Base-by-base conservation (phyloP, 1,140 invertebrate species). In the Mesaphorura yosii region DNA sequence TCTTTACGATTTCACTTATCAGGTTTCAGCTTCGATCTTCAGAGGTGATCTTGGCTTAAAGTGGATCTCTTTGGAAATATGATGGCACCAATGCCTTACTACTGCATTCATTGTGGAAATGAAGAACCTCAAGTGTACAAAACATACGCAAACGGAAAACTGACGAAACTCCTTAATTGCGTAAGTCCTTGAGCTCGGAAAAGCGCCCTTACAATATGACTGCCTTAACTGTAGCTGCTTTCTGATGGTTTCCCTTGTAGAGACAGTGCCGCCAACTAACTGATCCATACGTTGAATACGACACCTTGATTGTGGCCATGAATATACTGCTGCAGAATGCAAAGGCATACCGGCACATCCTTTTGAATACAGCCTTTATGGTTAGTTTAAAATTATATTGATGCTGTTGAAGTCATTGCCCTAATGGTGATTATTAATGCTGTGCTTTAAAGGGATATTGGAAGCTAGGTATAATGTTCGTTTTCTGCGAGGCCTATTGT, bases 401-500 rank as follows among this genome's bases (percentile, higher is more conserved):
- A 34, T 34, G 31, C n/a, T 34, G 10, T 34, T 34, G n/a, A 34
- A 34, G n/a, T 34, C 10, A 10, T 34, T n/a, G 10, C n/a, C 31
- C 10, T 34, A 34, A 10, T 34, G n/a, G 10, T 34, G 31, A 34
- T n/a, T 34, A 10, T 34, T 34, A 10, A 34, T 34, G n/a, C 22
- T 55, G 22, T 50, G 47, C 7, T 40, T 6, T 41, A 10, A 22
- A 61, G 59, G 31, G 29, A 1, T 61, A 51, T 41, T 61, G 59
- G 59, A 61, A 61, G 39, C 39, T 61, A 3, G 59, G 55, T 1
- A 41, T 61, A 29, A 47, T 61, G 3, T 61, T 57, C 29, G 37
- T 57, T 1, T 61, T 61, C 41, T 57, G 55, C 42, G 59, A 61
- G 51, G 55, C 59, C 0, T 61, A 61, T 27, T 61, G 59, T 27